Conservation (phyloP, 2,797 vertebrate genomes). For the Pogoniulus pusillus region DNA sequence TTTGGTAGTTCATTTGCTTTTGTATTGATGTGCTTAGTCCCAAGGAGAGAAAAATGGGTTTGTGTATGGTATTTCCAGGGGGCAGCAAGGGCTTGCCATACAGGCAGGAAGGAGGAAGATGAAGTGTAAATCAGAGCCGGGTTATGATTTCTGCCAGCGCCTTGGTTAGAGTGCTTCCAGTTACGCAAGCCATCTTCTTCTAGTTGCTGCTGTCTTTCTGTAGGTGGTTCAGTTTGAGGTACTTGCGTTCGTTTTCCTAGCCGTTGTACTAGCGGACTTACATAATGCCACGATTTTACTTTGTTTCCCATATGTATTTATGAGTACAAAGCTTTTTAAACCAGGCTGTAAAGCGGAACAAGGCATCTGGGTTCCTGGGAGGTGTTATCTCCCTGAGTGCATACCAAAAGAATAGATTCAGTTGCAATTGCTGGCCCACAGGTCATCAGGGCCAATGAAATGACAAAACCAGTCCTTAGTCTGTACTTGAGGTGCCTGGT, state of each 20-base stretch:
- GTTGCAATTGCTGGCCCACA: not conserved
- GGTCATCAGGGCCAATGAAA: not conserved
- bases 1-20: constrained; percentile 92
- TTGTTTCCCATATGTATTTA: not conserved
- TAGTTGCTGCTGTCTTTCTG: not conserved
- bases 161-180: not conserved
- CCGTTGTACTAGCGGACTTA: not conserved
- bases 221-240: not conserved
- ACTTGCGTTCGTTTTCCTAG: not conserved
- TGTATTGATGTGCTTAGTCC: constrained; percentile 89
- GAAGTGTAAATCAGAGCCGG: constrained; percentile 3
- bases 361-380: not conserved
- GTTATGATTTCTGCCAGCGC: not conserved
- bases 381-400: not conserved
- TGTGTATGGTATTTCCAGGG: constrained; percentile 62
- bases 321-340: not conserved
- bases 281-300: not conserved
- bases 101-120: constrained; percentile 21
- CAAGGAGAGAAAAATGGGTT: constrained; percentile 81
- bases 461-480: not conserved
- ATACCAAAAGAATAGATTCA: not conserved
- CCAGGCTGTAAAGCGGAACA: not conserved
- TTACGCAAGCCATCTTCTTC: not conserved
- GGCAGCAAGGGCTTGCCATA: constrained; percentile 40
- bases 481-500: not conserved